These are phyloP conservation scores for Dipodomys ordii DNA, from an alignment of 2,113 vertebrate species.

Conservation along the genomic window DNA sequence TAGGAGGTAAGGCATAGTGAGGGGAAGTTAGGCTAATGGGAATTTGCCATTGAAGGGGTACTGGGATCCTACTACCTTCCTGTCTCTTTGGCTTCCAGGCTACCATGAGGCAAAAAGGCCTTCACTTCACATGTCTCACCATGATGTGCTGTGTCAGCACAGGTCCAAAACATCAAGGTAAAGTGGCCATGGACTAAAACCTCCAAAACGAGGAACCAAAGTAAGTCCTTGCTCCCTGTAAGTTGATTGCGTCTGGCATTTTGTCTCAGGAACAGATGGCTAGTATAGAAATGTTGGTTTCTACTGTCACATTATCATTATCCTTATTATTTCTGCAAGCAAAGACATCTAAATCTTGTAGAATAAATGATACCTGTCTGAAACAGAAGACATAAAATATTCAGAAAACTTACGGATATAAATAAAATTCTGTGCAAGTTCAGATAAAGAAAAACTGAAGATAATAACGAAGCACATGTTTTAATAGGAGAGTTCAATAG, in stretches of 20 bases:
- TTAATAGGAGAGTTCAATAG: background rate
- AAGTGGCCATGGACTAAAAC: too few relatives aligned
- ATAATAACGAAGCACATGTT: background rate
- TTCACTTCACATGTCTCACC: too few relatives aligned
- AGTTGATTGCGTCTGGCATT: background rate
- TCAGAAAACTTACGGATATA: background rate
- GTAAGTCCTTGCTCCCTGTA: background rate
- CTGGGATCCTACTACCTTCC: background rate
- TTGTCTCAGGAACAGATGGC: background rate
- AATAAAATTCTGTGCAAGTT: constrained; percentile 32
- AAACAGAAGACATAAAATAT: background rate
- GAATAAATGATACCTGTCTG: background rate
- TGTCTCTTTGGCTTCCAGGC: background rate
- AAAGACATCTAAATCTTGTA: background rate
- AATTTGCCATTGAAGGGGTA: background rate
- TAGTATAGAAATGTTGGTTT: background rate
- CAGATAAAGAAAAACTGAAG: background rate
- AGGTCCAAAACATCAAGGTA: background rate
- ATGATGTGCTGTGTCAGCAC: too few relatives aligned
- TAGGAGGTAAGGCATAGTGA: background rate
- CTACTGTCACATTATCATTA: background rate
- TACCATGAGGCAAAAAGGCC: background rate
- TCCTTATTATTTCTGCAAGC: background rate
- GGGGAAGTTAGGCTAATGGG: background rate
- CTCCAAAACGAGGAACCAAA: background rate